These are phyloP conservation scores for Glyptemys insculpta DNA, from an alignment of 2,797 vertebrate genomes.

Conservation along the genomic window DNA sequence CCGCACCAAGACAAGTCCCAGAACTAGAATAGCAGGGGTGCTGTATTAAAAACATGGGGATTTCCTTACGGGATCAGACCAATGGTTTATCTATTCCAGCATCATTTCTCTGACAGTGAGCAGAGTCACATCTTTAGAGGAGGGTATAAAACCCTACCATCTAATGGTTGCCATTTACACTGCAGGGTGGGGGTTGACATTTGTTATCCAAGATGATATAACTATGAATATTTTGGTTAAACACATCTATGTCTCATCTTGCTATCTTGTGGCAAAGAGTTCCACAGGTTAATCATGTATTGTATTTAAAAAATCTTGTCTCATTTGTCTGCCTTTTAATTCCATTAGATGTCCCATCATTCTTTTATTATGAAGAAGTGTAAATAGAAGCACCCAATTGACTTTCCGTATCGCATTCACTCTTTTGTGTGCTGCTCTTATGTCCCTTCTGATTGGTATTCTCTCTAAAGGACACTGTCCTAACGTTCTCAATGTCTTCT, in stretches of 20 bases:
- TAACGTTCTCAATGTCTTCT: not conserved
- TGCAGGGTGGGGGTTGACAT: not conserved
- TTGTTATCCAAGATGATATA: constrained; percentile 33
- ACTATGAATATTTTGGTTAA: constrained; percentile 33
- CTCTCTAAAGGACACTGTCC: not conserved
- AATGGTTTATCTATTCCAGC: not conserved
- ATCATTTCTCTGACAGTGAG: accelerated
- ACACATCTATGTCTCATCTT: not conserved
- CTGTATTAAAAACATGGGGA: not conserved
- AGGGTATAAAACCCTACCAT: not conserved
- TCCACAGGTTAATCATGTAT: not conserved
- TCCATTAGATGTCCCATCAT: not conserved
- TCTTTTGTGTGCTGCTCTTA: not conserved
- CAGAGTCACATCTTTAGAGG: accelerated
- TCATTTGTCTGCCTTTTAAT: not conserved
- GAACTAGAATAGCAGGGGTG: not conserved
- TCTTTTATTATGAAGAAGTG: not conserved
- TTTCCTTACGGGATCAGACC: not conserved
- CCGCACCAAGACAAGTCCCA: not conserved
- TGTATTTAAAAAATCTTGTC: not conserved
- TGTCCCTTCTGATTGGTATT: not conserved
- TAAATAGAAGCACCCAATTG: not conserved
- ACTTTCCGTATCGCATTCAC: not conserved
- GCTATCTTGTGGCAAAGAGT: not conserved
- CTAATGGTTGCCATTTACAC: not conserved